Evolutionary conservation across 2,888 invertebrate species (phyloP).

Genomic region (Zonitis immaculata): DNA sequence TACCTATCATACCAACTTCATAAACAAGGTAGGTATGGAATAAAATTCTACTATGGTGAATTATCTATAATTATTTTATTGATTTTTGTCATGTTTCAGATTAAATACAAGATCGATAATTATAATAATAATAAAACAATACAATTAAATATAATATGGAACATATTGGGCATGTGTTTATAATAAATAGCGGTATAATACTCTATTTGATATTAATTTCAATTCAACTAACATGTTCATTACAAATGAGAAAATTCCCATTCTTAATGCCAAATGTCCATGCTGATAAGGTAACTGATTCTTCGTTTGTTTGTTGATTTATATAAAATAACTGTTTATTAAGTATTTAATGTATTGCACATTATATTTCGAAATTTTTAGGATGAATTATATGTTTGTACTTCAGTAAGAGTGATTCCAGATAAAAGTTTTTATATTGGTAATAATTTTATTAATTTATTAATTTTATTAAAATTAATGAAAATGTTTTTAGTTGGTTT

Average conservation of each 20-base stretch:
- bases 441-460: conserved; percentile 42
- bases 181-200: conserved; percentile 26
- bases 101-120: too few relatives aligned
- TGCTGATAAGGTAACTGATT: conserved; percentile 66
- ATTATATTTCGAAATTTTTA: conserved; percentile 52
- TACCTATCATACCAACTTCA: too few relatives aligned
- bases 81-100: too few relatives aligned
- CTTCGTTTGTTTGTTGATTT: too few relatives aligned
- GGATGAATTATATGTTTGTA: conserved; percentile 90
- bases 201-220: conserved; percentile 33
- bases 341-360: too few relatives aligned
- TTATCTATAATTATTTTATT: too few relatives aligned
- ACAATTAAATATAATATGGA: too few relatives aligned
- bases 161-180: conserved; percentile 40
- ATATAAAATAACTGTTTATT: conserved; percentile 12
- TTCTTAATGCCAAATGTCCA: conserved; percentile 79
- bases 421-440: conserved; percentile 77
- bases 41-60: too few relatives aligned
- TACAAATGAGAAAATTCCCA: conserved; percentile 56
- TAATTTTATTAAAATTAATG: conserved; percentile 3
- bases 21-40: too few relatives aligned
- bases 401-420: conserved; percentile 78
- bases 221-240: conserved; percentile 33
- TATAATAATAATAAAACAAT: too few relatives aligned
- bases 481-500: conserved; percentile 69